Conservation (phyloP, 1,140 invertebrate species). For the Mya arenaria region DNA sequence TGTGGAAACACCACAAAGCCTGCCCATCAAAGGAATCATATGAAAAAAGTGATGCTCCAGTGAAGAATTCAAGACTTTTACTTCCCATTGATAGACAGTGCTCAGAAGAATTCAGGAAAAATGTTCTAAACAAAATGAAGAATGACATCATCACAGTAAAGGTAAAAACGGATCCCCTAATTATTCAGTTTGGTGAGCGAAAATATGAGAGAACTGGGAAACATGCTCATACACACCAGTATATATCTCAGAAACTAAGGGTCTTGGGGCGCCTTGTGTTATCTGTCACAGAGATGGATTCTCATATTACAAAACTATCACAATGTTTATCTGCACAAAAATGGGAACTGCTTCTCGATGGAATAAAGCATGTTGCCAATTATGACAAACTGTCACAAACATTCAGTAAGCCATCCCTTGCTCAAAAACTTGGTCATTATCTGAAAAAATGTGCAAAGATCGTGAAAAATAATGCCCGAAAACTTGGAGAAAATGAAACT, state of each 20-base stretch:
- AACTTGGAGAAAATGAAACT: not conserved
- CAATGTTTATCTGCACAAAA: not conserved
- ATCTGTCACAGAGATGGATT: not conserved
- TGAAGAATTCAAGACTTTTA: not conserved
- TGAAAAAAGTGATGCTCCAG: conserved; percentile 24
- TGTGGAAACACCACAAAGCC: conserved; percentile 21
- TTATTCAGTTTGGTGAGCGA: conserved; percentile 2
- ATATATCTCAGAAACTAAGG: not conserved
- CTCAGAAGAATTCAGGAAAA: not conserved
- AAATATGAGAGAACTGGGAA: conserved; percentile 9
- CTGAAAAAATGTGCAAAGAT: conserved; percentile 1
- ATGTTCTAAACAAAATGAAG: not conserved
- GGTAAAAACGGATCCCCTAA: conserved; percentile 2
- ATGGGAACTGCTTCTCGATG: not conserved
- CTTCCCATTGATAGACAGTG: not conserved
- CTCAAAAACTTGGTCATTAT: conserved; percentile 19
- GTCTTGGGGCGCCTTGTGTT: not conserved
- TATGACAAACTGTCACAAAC: not conserved
- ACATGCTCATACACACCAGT: conserved; percentile 5
- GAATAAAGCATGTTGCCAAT: not conserved
- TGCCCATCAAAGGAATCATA: not conserved
- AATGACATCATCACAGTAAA: not conserved
- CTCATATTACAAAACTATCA: not conserved
- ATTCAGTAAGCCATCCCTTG: not conserved
- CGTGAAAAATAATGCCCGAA: not conserved